phyloP scores from a whole-genome alignment of 2,888 invertebrate genomes.

The Rugalucina vietnamica region DNA sequence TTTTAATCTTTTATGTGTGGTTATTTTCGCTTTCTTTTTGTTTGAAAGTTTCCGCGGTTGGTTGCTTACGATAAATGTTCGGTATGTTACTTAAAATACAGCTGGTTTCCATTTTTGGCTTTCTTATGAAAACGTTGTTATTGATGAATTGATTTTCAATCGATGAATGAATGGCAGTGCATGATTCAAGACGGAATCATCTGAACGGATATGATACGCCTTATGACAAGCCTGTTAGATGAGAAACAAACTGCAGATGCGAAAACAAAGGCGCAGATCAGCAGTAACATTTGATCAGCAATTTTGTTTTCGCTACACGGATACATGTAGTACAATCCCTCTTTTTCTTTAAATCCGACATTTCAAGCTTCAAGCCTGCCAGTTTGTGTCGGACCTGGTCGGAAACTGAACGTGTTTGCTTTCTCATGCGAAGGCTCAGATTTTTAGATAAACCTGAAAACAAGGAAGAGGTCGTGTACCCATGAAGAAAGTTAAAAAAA shows the following conservation, averaged over 20 bases:
- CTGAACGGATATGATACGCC: background rate
- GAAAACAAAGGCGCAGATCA: background rate
- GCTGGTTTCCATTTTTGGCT: background rate
- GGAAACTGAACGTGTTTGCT: too few relatives aligned
- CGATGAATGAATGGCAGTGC: background rate
- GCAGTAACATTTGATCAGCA: background rate
- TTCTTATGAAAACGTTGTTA: background rate
- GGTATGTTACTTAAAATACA: background rate
- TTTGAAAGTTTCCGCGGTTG: too few relatives aligned
- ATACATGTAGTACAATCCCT: background rate
- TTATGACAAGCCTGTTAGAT: background rate
- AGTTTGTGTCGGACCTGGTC: too few relatives aligned
- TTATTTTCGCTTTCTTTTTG: too few relatives aligned
- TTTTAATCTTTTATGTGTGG: background rate
- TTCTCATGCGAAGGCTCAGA: too few relatives aligned
- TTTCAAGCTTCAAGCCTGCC: too few relatives aligned
- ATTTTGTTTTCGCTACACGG: background rate
- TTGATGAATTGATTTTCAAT: background rate
- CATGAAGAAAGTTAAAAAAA: too few relatives aligned
- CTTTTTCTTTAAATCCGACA: too few relatives aligned
- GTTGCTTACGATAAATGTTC: background rate
- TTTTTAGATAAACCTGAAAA: too few relatives aligned
- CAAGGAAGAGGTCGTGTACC: too few relatives aligned
- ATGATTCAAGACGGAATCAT: background rate
- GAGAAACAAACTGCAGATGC: background rate